Percentiles rank a stretch among this genome's conserved stretches.
Evolutionary conservation across 1,140 invertebrate genomes (phyloP).

Genomic region (Caenorhabditis latens): DNA sequence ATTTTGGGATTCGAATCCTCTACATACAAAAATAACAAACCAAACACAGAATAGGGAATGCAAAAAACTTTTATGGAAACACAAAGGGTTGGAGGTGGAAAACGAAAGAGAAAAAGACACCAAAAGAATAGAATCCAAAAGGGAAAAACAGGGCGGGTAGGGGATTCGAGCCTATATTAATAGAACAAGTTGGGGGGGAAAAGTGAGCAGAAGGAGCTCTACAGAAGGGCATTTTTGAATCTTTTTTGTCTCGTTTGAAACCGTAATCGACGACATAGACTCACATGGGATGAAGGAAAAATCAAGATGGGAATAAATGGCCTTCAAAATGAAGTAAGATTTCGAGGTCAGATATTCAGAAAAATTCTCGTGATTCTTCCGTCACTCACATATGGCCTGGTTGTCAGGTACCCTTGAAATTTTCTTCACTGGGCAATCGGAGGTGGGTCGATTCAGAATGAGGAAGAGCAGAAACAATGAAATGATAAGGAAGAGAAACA

Average conservation of each 20-base stretch:
- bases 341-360: background rate
- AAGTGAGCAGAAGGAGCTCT: background rate
- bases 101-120: too few relatives aligned
- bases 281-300: background rate
- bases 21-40: too few relatives aligned
- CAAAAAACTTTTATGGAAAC: background rate
- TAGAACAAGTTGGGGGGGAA: background rate
- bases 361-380: background rate
- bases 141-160: background rate
- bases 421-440: slow-evolving; percentile 2
- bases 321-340: slow-evolving; percentile 1
- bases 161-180: background rate
- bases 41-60: too few relatives aligned
- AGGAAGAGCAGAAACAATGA: background rate
- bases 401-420: slow-evolving; percentile 1
- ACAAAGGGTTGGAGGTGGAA: background rate
- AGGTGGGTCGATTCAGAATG: background rate
- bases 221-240: background rate
- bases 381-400: background rate
- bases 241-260: slow-evolving; percentile 13
- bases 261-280: slow-evolving; percentile 25
- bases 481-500: slow-evolving; percentile 19
- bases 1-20: background rate
- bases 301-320: background rate
- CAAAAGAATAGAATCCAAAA: background rate